A percentile compares a stretch with the other conserved stretches of the same genome.
Evolutionary conservation across 35 echinoderm and acorn worm genomes (phyloP).

Genomic region (Lytechinus variegatus): DNA sequence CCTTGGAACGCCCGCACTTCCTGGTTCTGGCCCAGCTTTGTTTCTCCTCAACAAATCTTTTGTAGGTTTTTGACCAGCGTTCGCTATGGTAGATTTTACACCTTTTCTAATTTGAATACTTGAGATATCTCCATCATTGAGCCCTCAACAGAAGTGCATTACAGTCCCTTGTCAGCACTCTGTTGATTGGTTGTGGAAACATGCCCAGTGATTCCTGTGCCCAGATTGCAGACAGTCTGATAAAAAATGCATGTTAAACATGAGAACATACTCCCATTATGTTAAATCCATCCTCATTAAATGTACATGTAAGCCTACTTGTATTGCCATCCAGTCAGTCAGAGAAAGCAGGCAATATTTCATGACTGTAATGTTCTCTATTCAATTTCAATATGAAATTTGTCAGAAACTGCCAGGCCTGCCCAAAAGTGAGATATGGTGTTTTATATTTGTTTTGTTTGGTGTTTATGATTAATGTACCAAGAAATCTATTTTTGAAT

Average conservation of each 20-base stretch:
- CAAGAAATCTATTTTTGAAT: too few species aligned
- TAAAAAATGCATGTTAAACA: background rate
- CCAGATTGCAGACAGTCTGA: conserved; percentile 1
- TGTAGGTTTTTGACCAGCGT: background rate
- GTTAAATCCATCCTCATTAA: background rate
- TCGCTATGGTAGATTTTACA: background rate
- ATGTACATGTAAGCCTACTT: background rate
- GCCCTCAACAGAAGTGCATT: too few species aligned
- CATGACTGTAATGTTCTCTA: too few species aligned
- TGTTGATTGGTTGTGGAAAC: background rate
- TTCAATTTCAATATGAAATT: too few species aligned
- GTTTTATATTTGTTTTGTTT: too few species aligned
- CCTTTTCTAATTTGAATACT: too few species aligned
- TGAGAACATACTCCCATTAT: background rate
- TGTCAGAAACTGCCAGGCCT: too few species aligned
- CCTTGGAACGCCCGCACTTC: background rate
- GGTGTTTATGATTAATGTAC: too few species aligned
- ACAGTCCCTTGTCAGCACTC: too few species aligned
- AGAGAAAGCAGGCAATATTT: background rate
- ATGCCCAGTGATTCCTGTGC: background rate
- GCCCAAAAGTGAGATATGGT: too few species aligned
- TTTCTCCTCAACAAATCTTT: background rate
- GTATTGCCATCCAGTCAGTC: background rate
- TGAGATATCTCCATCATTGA: too few species aligned
- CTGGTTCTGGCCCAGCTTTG: background rate